Evolutionary conservation across 1,140 invertebrate species (phyloP).

Genomic region (Antheraea mylitta): DNA sequence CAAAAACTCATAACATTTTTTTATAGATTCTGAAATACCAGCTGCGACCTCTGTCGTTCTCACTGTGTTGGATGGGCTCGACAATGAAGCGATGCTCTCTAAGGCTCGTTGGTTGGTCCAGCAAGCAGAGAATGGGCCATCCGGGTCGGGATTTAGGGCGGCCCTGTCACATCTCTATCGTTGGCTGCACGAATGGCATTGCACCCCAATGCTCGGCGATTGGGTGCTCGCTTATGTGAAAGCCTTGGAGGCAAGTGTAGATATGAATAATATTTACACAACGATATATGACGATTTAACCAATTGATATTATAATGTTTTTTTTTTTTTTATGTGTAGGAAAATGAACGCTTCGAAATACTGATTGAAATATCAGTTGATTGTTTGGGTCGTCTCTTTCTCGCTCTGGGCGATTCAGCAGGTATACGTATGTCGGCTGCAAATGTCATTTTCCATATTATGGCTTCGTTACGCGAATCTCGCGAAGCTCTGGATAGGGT

Average conservation of each 20-base stretch:
- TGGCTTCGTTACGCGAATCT: slow-evolving; percentile 52
- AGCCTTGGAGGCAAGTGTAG: slow-evolving; percentile 51
- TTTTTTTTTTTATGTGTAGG: slow-evolving; percentile 43
- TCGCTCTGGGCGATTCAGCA: slow-evolving; percentile 36
- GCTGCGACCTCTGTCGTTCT: slow-evolving; percentile 54
- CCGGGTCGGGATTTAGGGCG: slow-evolving; percentile 38
- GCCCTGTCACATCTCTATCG: slow-evolving; percentile 56
- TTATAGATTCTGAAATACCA: slow-evolving; percentile 48
- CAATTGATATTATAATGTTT: background rate
- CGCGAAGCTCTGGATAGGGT: slow-evolving; percentile 54
- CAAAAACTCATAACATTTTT: background rate
- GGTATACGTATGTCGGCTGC: slow-evolving; percentile 40
- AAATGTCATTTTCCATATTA: slow-evolving; percentile 55
- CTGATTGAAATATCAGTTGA: slow-evolving; percentile 57
- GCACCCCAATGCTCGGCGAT: slow-evolving; percentile 47
- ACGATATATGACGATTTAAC: background rate
- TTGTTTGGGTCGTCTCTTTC: slow-evolving; percentile 47
- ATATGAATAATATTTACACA: background rate
- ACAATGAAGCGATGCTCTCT: slow-evolving; percentile 36
- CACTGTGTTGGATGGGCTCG: slow-evolving; percentile 43
- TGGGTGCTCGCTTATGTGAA: slow-evolving; percentile 61
- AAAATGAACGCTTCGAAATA: slow-evolving; percentile 55
- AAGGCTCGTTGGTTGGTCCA: slow-evolving; percentile 55
- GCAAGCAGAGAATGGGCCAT: slow-evolving; percentile 45
- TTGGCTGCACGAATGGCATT: slow-evolving; percentile 63